Evolutionary conservation across 2,888 invertebrate genomes (phyloP).

Genomic region (Lycocerus yunnanus): DNA sequence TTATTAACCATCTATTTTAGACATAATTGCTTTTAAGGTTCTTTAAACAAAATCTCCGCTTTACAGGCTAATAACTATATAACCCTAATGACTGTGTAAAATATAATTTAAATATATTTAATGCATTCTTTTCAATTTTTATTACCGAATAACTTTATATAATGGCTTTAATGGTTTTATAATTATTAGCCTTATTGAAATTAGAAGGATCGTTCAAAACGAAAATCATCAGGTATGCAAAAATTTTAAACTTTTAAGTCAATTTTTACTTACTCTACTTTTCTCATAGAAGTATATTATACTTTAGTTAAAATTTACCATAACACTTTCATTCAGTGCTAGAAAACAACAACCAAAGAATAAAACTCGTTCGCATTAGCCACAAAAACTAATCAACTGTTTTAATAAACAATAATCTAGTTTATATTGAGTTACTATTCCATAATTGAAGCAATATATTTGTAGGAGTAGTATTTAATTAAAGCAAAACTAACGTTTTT

Average conservation of each 20-base stretch:
- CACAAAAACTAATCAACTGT: not conserved
- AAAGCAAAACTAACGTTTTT: too few relatives aligned
- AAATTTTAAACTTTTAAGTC: too few relatives aligned
- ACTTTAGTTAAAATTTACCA: not conserved
- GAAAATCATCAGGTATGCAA: not conserved
- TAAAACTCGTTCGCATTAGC: not conserved
- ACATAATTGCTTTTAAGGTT: conserved; percentile 8
- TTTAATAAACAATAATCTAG: too few relatives aligned
- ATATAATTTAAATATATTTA: conserved; percentile 16
- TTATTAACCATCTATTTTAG: conserved; percentile 29
- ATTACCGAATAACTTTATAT: not conserved
- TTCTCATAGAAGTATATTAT: too few relatives aligned
- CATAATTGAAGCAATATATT: too few relatives aligned
- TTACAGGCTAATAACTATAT: conserved; percentile 20
- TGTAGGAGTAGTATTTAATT: too few relatives aligned
- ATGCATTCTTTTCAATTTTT: not conserved
- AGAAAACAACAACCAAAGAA: not conserved
- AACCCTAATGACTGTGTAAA: conserved; percentile 3
- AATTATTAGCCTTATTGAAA: not conserved
- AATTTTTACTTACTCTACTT: too few relatives aligned
- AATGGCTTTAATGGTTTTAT: not conserved
- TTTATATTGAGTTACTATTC: too few relatives aligned
- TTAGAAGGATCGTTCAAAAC: not conserved
- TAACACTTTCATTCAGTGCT: not conserved
- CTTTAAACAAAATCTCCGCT: conserved; percentile 23